Percentiles rank a stretch among this genome's conserved stretches.
phyloP scores from a whole-genome alignment of 2,797 vertebrate species.

The Lateolabrax maculatus region DNA sequence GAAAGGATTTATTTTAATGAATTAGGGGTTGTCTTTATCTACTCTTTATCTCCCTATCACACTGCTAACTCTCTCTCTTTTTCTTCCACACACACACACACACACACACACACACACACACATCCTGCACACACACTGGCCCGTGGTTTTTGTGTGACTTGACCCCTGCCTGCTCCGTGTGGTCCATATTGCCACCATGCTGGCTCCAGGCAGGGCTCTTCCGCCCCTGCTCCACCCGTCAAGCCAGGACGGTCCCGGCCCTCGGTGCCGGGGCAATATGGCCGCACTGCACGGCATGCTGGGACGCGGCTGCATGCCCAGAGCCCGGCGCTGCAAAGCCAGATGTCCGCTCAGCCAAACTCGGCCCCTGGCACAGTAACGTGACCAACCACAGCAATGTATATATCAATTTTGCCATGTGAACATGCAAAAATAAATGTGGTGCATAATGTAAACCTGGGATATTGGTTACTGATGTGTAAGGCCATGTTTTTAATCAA shows the following conservation, averaged over 20 bases:
- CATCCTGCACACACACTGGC: slow-evolving; percentile 25
- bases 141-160: slow-evolving; percentile 61
- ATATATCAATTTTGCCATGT: slow-evolving; percentile 24
- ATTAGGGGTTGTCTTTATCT: slow-evolving; percentile 82
- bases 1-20: slow-evolving; percentile 84
- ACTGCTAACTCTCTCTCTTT: slow-evolving; percentile 48
- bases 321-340: slow-evolving; percentile 64
- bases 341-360: slow-evolving; percentile 77
- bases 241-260: slow-evolving; percentile 62
- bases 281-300: slow-evolving; percentile 75
- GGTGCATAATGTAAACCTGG: not conserved
- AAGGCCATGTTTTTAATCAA: not conserved
- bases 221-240: slow-evolving; percentile 66
- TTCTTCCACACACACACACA: slow-evolving; percentile 3
- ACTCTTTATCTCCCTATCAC: slow-evolving; percentile 75
- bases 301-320: slow-evolving; percentile 76
- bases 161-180: slow-evolving; percentile 76
- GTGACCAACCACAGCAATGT: slow-evolving; percentile 28
- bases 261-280: slow-evolving; percentile 80
- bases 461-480: not conserved
- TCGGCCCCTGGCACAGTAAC: slow-evolving; percentile 58
- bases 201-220: slow-evolving; percentile 79
- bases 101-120: slow-evolving; percentile 32
- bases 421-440: slow-evolving; percentile 1
- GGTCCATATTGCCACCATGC: slow-evolving; percentile 82